Evolutionary conservation across 2,797 vertebrate genomes (phyloP).

Genomic region (Pelochelys cantorii): DNA sequence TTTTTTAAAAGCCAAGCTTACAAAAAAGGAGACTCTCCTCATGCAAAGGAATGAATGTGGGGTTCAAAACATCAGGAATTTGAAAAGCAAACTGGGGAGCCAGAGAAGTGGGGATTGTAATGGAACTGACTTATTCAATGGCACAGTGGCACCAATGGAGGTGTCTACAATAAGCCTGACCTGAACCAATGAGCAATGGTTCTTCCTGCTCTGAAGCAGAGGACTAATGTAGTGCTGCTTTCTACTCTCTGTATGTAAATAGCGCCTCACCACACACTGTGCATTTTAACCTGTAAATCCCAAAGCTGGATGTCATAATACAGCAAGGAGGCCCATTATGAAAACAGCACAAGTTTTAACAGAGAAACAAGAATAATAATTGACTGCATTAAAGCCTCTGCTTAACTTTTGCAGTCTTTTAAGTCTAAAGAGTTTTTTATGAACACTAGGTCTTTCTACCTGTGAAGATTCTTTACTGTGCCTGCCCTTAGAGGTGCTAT

Average conservation of each 20-base stretch:
- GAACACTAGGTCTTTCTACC: neutral
- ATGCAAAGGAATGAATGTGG: neutral
- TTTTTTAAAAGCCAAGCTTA: neutral
- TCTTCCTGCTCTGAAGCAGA: neutral
- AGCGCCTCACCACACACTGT: neutral
- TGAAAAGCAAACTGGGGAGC: neutral
- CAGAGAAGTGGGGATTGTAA: neutral
- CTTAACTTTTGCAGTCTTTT: neutral
- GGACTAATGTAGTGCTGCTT: neutral
- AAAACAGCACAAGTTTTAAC: neutral
- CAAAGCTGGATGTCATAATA: neutral
- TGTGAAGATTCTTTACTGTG: neutral
- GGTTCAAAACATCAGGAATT: neutral
- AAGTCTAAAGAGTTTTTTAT: neutral
- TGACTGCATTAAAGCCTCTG: conserved; percentile 9
- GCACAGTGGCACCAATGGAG: neutral
- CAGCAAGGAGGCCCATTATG: neutral
- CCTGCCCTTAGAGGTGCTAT: neutral
- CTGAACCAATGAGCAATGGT: conserved; percentile 13
- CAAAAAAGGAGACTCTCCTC: neutral
- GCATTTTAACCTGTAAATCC: neutral
- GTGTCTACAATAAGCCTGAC: neutral
- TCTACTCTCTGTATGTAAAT: neutral
- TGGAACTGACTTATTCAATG: neutral
- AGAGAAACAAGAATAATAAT: neutral